phyloP scores from a whole-genome alignment of 2,113 vertebrate genomes.

The Platanista minor region DNA sequence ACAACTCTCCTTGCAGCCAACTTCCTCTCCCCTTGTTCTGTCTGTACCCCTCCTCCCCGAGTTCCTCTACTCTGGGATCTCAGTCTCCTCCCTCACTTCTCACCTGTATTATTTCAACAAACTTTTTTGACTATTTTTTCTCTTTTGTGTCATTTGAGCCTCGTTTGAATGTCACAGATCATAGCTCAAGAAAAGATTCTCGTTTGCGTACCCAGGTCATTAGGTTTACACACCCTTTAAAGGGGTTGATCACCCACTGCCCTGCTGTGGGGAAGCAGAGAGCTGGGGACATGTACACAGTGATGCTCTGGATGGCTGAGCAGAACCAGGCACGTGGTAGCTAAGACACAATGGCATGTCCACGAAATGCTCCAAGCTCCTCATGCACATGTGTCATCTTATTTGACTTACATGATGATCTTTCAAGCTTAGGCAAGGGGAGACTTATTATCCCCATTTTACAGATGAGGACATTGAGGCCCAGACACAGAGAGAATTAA shows the following conservation, averaged over 20 bases:
- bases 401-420: not conserved
- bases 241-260: not conserved
- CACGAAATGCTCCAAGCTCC: too few species aligned
- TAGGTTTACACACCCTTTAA: not conserved
- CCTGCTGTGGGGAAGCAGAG: not conserved
- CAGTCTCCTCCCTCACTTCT: not conserved
- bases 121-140: not conserved
- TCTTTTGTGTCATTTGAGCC: not conserved
- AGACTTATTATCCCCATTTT: not conserved
- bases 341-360: accelerated
- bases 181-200: not conserved
- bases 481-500: not conserved
- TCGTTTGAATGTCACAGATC: not conserved
- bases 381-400: accelerated
- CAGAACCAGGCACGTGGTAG: accelerated
- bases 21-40: too few species aligned
- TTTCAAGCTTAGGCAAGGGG: not conserved
- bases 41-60: accelerated
- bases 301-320: not conserved
- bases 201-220: not conserved
- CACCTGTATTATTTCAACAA: not conserved
- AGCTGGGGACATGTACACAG: not conserved
- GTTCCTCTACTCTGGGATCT: not conserved
- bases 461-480: not conserved
- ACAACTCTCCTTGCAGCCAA: accelerated